Percentiles rank a stretch among this genome's conserved stretches.
These are phyloP conservation scores for Brachypalpus laphriformis DNA, from an alignment of 2,888 invertebrate genomes.

Conservation along the genomic window DNA sequence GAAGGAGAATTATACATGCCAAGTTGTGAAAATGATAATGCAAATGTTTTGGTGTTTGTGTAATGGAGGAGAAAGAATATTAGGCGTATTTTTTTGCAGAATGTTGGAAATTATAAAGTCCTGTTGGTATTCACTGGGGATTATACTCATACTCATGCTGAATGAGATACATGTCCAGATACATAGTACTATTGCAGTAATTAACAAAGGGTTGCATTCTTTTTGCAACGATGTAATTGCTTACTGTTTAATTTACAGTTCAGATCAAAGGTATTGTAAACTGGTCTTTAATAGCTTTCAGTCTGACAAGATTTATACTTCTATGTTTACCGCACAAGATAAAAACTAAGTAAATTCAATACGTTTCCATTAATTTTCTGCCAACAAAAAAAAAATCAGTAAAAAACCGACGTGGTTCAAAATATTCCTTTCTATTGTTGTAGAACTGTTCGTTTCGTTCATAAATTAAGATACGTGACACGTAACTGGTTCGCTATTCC, in stretches of 20 bases:
- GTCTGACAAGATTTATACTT: too few species aligned
- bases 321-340: too few species aligned
- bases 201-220: too few species aligned
- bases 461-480: slow-evolving; percentile 4
- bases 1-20: not conserved
- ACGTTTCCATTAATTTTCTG: not conserved
- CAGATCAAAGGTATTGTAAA: too few species aligned
- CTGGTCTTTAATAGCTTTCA: too few species aligned
- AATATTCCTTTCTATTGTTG: not conserved
- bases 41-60: not conserved
- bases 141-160: not conserved
- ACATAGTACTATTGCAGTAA: too few species aligned
- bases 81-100: not conserved
- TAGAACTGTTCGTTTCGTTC: not conserved
- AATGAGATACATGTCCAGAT: too few species aligned
- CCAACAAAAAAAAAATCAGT: not conserved
- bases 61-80: not conserved
- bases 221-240: too few species aligned
- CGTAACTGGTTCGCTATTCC: not conserved
- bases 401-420: not conserved
- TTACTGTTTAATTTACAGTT: too few species aligned
- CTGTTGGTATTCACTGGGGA: not conserved
- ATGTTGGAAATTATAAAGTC: not conserved
- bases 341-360: not conserved
- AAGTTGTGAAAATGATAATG: not conserved